phyloP scores from a whole-genome alignment of 2,888 invertebrate genomes.

The Calliphora vomitoria region DNA sequence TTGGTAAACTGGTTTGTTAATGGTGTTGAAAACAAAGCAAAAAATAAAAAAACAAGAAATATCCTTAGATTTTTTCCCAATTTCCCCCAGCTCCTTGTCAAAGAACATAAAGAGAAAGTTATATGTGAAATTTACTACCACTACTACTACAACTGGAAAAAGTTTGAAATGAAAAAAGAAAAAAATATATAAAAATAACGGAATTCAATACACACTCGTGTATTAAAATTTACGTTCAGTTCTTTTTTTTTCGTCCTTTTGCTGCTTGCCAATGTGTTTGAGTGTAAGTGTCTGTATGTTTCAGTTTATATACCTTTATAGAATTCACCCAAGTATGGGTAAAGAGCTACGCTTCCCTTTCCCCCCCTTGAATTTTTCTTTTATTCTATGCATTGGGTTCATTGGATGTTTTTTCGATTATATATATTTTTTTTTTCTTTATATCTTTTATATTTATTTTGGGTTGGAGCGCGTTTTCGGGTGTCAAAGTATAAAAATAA shows the following conservation, averaged over 20 bases:
- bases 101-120: slow-evolving; percentile 59
- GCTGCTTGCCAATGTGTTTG: slow-evolving; percentile 6
- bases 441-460: slow-evolving; percentile 57
- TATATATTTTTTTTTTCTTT: slow-evolving; percentile 47
- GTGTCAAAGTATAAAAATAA: slow-evolving; percentile 68
- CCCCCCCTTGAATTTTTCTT: neutral
- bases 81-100: slow-evolving; percentile 30
- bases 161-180: slow-evolving; percentile 10
- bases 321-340: slow-evolving; percentile 44
- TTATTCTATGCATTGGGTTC: slow-evolving; percentile 68
- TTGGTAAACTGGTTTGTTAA: slow-evolving; percentile 73
- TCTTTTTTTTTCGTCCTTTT: slow-evolving; percentile 28
- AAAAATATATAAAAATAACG: slow-evolving; percentile 71
- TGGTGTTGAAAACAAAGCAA: slow-evolving; percentile 64
- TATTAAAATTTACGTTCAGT: slow-evolving; percentile 61
- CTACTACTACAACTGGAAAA: slow-evolving; percentile 26
- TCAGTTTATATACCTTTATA: slow-evolving; percentile 65
- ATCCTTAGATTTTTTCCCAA: slow-evolving; percentile 51
- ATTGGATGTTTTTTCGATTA: slow-evolving; percentile 75
- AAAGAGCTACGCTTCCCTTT: neutral
- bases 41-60: slow-evolving; percentile 28
- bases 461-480: slow-evolving; percentile 67
- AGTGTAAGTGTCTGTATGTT: slow-evolving; percentile 40
- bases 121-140: slow-evolving; percentile 49
- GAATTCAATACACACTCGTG: slow-evolving; percentile 75